A percentile compares a stretch with the other conserved stretches of the same genome.
Evolutionary conservation across 1,140 invertebrate species (phyloP).

Genomic region (Bombus superbus): DNA sequence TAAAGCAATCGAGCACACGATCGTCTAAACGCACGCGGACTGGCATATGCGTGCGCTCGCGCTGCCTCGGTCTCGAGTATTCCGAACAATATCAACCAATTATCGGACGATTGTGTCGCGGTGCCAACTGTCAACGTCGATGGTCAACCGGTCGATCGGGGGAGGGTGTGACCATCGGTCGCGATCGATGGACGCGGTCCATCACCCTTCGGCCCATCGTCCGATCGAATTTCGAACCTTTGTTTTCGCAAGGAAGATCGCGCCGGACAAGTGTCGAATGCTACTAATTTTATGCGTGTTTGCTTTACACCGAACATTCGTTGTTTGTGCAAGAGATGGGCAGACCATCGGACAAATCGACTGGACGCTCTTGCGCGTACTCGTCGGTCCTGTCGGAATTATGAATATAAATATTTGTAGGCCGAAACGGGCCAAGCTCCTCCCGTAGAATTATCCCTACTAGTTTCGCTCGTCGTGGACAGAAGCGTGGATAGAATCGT

Average conservation of each 20-base stretch:
- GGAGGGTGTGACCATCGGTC: slow-evolving; percentile 62
- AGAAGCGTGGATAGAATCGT: too few species aligned
- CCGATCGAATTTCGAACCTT: background rate
- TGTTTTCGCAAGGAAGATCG: slow-evolving; percentile 45
- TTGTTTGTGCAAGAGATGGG: slow-evolving; percentile 68
- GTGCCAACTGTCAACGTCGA: slow-evolving; percentile 78
- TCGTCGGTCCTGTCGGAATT: slow-evolving; percentile 59
- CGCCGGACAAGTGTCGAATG: background rate
- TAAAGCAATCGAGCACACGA: slow-evolving; percentile 70
- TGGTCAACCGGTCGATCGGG: slow-evolving; percentile 73
- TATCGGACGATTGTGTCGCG: slow-evolving; percentile 77
- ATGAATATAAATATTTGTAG: slow-evolving; percentile 70
- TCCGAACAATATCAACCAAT: slow-evolving; percentile 79
- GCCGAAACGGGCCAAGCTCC: background rate
- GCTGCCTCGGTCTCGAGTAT: slow-evolving; percentile 23
- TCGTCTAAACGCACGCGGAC: too few species aligned
- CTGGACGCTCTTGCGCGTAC: slow-evolving; percentile 48
- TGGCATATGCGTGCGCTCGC: slow-evolving; percentile 14
- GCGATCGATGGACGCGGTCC: slow-evolving; percentile 16
- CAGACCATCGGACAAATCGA: slow-evolving; percentile 59
- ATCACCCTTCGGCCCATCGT: background rate
- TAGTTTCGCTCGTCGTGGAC: too few species aligned
- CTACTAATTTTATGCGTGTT: slow-evolving; percentile 76
- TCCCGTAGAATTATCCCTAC: too few species aligned
- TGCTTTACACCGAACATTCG: slow-evolving; percentile 64